Conservation (phyloP, 53 echinoderm and acorn worm genomes). For the Zoroaster sp. region DNA sequence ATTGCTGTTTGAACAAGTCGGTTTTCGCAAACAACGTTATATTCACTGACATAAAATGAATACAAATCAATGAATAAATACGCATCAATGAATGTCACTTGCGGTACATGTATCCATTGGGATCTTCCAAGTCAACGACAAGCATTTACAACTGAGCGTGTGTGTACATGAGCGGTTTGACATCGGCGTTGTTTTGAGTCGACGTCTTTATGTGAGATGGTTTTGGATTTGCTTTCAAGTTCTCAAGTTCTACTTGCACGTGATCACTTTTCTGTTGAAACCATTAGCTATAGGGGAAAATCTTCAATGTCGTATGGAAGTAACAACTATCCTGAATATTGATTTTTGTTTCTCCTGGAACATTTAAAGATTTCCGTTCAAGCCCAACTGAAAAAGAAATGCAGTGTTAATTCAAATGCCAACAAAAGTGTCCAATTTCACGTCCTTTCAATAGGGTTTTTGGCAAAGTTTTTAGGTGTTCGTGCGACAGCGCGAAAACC, state of each 20-base stretch:
- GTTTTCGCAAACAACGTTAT: neutral
- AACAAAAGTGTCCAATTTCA: too few species aligned
- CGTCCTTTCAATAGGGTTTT: too few species aligned
- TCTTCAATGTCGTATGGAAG: conserved; percentile 15
- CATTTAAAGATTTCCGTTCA: neutral
- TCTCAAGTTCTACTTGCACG: neutral
- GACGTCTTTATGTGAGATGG: neutral
- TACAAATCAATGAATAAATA: neutral
- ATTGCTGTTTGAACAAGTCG: too few species aligned
- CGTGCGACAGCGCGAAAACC: too few species aligned
- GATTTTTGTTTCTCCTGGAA: neutral
- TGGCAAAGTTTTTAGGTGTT: too few species aligned
- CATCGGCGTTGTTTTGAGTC: neutral
- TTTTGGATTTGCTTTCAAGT: neutral
- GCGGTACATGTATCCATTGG: neutral
- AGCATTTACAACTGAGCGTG: neutral
- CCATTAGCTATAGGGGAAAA: neutral
- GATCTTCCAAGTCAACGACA: neutral
- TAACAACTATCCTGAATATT: neutral
- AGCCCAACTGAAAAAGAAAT: neutral
- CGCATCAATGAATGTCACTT: neutral
- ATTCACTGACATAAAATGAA: neutral
- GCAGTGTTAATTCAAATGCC: neutral
- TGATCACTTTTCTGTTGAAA: neutral
- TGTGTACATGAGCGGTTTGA: neutral